Conservation (phyloP, 2,888 invertebrate species). For the Chironomus riparius region DNA sequence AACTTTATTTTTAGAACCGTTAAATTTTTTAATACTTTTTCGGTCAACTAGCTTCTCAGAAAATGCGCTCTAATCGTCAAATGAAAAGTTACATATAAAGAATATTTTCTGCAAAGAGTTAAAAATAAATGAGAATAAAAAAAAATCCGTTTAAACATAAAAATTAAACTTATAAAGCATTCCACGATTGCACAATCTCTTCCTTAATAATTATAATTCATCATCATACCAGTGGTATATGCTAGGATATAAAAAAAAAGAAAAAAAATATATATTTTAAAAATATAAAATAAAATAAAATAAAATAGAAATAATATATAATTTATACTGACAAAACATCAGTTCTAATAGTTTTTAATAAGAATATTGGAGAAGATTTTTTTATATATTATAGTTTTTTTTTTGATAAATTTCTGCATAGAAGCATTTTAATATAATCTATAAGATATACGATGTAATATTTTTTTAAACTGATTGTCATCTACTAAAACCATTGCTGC, state of each 20-base stretch:
- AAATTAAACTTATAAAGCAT: no score
- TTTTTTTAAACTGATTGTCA: conserved; percentile 22
- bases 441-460: conserved; percentile 5
- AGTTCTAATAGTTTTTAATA: neutral
- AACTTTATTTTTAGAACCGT: no score
- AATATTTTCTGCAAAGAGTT: no score
- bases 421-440: conserved; percentile 19
- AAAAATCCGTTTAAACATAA: no score
- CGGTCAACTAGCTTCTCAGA: no score
- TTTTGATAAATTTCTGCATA: neutral
- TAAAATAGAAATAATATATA: neutral
- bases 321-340: neutral
- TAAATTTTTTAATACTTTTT: no score
- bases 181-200: no score
- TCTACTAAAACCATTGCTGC: conserved; percentile 18
- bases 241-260: neutral
- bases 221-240: neutral
- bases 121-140: no score
- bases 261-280: neutral
- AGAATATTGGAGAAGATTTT: conserved; percentile 21
- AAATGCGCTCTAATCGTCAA: no score
- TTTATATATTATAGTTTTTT: neutral
- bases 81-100: no score
- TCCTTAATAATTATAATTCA: no score
- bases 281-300: neutral